These are phyloP conservation scores for Ophioderma brevispina DNA, from an alignment of 35 echinoderm and acorn worm genomes.

Conservation along the genomic window DNA sequence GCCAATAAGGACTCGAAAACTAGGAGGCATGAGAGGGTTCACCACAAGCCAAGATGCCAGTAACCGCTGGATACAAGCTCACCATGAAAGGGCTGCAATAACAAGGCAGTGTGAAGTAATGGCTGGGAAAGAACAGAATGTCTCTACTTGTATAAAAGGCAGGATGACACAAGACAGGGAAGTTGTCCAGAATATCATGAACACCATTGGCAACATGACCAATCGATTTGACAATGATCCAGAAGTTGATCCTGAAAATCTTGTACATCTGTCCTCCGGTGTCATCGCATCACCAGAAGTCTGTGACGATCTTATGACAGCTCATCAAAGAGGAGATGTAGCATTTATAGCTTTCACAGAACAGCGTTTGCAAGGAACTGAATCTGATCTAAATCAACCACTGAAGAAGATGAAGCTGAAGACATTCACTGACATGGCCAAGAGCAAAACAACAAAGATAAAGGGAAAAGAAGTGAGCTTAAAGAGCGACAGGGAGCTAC, in stretches of 20 bases:
- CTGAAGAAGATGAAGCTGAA: constrained; percentile 30
- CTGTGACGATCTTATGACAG: neutral
- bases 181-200: constrained; percentile 25
- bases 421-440: constrained; percentile 42
- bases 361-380: constrained; percentile 17
- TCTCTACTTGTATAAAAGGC: neutral
- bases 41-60: constrained; percentile 19
- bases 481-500: constrained; percentile 44
- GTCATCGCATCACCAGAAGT: constrained; percentile 25
- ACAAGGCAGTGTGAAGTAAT: constrained; percentile 24
- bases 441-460: constrained; percentile 27
- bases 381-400: constrained; percentile 16
- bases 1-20: constrained; percentile 60
- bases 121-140: neutral
- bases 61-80: constrained; percentile 30
- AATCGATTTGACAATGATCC: constrained; percentile 49
- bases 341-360: constrained; percentile 27
- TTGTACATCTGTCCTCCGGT: constrained; percentile 38
- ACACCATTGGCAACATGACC: constrained; percentile 16
- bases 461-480: constrained; percentile 35
- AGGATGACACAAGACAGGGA: constrained; percentile 10
- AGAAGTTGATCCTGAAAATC: too few species aligned
- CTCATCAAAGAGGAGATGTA: constrained; percentile 24
- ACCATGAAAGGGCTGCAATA: constrained; percentile 29
- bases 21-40: constrained; percentile 58